phyloP scores from a whole-genome alignment of 2,888 invertebrate species.

The Drosophila colorata region DNA sequence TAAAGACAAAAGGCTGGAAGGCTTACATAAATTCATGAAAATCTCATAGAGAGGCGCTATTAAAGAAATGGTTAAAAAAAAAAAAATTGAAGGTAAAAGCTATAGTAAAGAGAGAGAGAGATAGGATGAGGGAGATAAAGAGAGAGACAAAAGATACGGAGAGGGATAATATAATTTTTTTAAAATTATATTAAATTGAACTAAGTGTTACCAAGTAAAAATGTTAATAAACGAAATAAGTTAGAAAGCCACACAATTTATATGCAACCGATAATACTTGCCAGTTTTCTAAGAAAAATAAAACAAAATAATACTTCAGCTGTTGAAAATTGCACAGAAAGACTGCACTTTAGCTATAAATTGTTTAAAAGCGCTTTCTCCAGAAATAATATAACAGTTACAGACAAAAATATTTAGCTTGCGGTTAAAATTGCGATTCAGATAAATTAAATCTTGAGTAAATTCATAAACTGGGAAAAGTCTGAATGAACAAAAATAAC shows the following conservation, averaged over 20 bases:
- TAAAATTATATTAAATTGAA: too few species aligned
- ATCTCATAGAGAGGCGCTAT: too few species aligned
- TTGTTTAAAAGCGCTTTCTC: background rate
- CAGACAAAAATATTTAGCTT: background rate
- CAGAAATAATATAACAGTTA: background rate
- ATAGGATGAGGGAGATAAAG: too few species aligned
- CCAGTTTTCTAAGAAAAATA: background rate
- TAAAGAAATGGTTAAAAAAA: background rate
- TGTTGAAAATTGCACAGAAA: background rate
- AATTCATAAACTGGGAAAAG: background rate
- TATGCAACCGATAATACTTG: too few species aligned
- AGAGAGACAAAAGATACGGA: too few species aligned
- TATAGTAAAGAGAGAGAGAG: background rate
- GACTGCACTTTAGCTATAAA: background rate
- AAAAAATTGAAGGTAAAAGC: background rate
- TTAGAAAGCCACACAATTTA: too few species aligned
- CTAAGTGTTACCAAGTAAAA: too few species aligned
- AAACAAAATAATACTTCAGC: background rate
- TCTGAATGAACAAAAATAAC: background rate
- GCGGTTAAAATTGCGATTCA: background rate
- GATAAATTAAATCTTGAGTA: conserved; percentile 1
- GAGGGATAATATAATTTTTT: too few species aligned
- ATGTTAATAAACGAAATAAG: too few species aligned
- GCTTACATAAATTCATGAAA: too few species aligned
- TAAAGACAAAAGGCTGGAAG: too few species aligned